These are phyloP conservation scores for Agriotes lineatus DNA, from an alignment of 2,888 invertebrate genomes.

Conservation along the genomic window DNA sequence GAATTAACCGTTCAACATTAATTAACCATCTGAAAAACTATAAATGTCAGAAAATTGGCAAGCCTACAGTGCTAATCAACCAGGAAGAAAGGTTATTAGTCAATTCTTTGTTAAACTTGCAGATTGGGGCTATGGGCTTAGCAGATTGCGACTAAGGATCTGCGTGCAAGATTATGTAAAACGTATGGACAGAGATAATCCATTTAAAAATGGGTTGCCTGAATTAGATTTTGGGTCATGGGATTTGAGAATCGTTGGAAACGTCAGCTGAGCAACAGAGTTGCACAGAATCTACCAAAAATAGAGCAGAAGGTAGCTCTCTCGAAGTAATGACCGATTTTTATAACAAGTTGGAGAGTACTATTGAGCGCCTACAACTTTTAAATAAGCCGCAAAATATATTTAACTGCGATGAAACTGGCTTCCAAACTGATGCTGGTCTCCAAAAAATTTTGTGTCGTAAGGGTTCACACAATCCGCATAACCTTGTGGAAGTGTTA, in stretches of 20 bases:
- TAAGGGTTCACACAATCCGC: background rate
- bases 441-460: background rate
- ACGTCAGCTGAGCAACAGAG: conserved; percentile 24
- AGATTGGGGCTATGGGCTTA: conserved; percentile 42
- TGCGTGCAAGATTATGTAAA: conserved; percentile 37
- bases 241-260: conserved; percentile 40
- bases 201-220: conserved; percentile 42
- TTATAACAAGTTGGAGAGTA: background rate
- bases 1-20: background rate
- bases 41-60: conserved; percentile 38
- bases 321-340: conserved; percentile 23
- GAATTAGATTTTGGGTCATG: conserved; percentile 39
- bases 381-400: background rate
- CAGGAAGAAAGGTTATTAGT: conserved; percentile 36
- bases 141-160: conserved; percentile 30
- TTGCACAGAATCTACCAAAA: conserved; percentile 41
- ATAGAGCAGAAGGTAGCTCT: conserved; percentile 32
- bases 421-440: conserved; percentile 4
- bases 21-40: background rate
- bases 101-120: too few relatives aligned
- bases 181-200: conserved; percentile 35
- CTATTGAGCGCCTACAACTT: background rate
- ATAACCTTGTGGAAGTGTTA: background rate
- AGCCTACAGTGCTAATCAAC: conserved; percentile 23
- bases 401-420: conserved; percentile 8